These are phyloP conservation scores for Phortica magna DNA, from an alignment of 2,888 invertebrate genomes.

Conservation along the genomic window DNA sequence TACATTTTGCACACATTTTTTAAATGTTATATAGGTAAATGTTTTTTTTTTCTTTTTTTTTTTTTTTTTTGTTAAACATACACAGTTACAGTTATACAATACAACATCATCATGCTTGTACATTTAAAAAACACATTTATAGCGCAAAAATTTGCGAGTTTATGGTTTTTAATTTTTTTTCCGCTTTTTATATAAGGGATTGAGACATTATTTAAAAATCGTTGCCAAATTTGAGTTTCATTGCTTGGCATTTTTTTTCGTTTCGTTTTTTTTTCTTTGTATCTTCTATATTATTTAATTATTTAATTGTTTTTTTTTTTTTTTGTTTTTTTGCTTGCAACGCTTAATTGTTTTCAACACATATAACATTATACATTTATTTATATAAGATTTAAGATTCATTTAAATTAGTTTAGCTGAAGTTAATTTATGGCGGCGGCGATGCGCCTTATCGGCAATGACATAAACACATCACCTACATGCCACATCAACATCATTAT, in stretches of 20 bases:
- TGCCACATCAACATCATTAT: not conserved
- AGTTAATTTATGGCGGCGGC: not conserved
- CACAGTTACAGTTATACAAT: slow-evolving; percentile 25
- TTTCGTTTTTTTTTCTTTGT: not conserved
- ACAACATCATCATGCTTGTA: slow-evolving; percentile 36
- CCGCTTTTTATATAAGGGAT: not conserved
- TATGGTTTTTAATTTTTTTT: not conserved
- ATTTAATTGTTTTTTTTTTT: not conserved
- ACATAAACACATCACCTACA: not conserved
- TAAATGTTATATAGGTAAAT: not conserved
- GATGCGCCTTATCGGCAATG: not conserved
- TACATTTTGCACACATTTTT: not conserved
- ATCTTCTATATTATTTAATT: not conserved
- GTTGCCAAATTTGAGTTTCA: not conserved
- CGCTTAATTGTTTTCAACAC: slow-evolving; percentile 5
- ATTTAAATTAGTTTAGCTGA: slow-evolving; percentile 17
- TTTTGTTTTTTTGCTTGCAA: not conserved
- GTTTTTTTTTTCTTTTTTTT: not conserved
- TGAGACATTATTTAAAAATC: not conserved
- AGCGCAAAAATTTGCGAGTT: slow-evolving; percentile 36
- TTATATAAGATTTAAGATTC: not conserved
- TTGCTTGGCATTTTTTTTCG: not conserved
- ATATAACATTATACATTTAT: slow-evolving; percentile 20
- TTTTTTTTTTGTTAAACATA: slow-evolving; percentile 29
- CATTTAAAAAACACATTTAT: slow-evolving; percentile 37